Conservation (phyloP, 1,140 invertebrate species). For the Gonioctena quinquepunctata region DNA sequence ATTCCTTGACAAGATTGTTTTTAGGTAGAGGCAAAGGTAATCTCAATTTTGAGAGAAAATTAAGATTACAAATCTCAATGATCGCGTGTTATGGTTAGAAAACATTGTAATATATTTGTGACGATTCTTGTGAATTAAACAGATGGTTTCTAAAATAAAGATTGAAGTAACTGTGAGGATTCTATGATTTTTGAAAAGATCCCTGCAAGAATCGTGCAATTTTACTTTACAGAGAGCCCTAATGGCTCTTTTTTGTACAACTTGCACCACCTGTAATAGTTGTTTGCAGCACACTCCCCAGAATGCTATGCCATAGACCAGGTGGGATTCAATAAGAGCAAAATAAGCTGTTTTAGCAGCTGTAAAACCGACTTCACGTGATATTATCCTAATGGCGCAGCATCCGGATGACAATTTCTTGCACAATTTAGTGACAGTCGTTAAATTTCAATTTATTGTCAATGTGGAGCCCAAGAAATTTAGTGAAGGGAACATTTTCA, state of each 20-base stretch:
- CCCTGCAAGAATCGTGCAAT: background rate
- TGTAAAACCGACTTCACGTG: no score
- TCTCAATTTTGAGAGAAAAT: conserved; percentile 5
- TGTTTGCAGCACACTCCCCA: no score
- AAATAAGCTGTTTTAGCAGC: background rate
- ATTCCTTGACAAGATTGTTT: background rate
- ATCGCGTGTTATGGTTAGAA: background rate
- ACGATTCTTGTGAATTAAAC: conserved; percentile 7
- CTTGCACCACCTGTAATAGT: background rate
- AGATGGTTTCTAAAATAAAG: conserved; percentile 2
- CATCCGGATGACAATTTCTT: no score
- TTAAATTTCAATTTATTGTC: no score
- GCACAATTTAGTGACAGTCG: no score
- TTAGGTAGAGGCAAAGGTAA: background rate
- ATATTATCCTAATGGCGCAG: no score
- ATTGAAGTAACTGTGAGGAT: background rate
- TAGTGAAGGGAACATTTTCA: no score
- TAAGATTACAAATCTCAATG: no score
- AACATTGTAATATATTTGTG: background rate
- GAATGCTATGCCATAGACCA: conserved; percentile 1
- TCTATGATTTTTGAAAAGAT: conserved; percentile 5
- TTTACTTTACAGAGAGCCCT: conserved; percentile 1
- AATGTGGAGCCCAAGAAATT: no score
- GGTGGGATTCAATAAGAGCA: background rate
- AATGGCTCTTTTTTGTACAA: background rate